Evolutionary conservation across 2,888 invertebrate genomes (phyloP), one percentile per base, ranked within the genome.

Genomic region (Drosophila austrosaltans): DNA sequence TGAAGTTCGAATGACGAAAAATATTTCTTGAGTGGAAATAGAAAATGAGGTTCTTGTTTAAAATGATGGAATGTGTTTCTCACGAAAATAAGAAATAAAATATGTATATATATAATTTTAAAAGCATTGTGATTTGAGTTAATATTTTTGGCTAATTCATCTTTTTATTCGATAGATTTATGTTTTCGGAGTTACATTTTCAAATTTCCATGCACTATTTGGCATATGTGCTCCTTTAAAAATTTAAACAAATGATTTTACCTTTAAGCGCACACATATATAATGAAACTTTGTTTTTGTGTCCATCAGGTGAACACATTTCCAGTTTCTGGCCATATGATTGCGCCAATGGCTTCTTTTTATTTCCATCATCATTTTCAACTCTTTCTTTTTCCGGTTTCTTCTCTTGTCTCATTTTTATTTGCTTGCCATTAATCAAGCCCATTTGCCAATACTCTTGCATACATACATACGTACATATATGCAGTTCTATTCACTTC

Each of bases 401-500:
- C 56, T 63, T 40, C 54, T n/a, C 62, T 59, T 54, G 39, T 22
- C 8, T 48, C 25, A 53, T 10, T 22, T 12, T 39, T 53, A n/a
- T 56, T 30, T 36, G 40, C 48, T 58, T 28, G 36, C 42, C 78
- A 82, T 74, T 71, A 82, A 82, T 80, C 81, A 80, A 74, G 48
- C 48, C 48, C 48, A 48, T 48, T 48, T 48, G 48, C 12, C 48
- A 48, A 48, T 48, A 25, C 48, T 48, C 48, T 48, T 7, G 10
- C 25, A 48, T 25, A 22, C 22, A 22, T 82, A 72, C 6, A 32
- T 32, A 32, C 32, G 5, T 32, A 48, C 10, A 12, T 12, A 25
- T 82, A 72, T 56, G 72, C 61, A 63, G 54, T 61, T 80, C 81
- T 71, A 82, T 75, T 78, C 74, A 72, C 78, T 75, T 66, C 69